phyloP scores from a whole-genome alignment of 2,888 invertebrate genomes.

The Phlogophora meticulosa region DNA sequence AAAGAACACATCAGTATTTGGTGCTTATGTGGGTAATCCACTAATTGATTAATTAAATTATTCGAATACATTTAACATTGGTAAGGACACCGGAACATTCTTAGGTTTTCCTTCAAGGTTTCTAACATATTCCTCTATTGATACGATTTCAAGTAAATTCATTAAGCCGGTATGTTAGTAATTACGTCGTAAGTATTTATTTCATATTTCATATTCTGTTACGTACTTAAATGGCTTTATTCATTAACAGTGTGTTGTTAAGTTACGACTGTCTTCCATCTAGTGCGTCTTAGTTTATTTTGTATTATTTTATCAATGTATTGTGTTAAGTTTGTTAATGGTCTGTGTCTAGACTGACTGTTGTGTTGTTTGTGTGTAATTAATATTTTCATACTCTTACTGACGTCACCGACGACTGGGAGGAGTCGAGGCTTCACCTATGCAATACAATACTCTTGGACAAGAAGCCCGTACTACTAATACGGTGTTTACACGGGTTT shows the following conservation, averaged over 20 bases:
- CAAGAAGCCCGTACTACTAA: no score
- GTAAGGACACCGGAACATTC: constrained; percentile 50
- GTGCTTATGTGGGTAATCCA: constrained; percentile 13
- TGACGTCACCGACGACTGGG: no score
- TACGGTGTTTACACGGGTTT: background rate
- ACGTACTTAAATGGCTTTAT: constrained; percentile 15
- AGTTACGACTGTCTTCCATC: constrained; percentile 15
- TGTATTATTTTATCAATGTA: background rate
- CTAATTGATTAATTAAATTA: constrained; percentile 47
- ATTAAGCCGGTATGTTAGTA: constrained; percentile 44
- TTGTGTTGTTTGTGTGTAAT: constrained; percentile 19
- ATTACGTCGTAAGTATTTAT: constrained; percentile 28
- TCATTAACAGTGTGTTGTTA: constrained; percentile 30
- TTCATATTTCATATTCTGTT: constrained; percentile 25
- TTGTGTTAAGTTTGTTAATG: background rate
- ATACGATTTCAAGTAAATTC: constrained; percentile 45
- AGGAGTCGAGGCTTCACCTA: no score
- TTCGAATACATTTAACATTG: constrained; percentile 23
- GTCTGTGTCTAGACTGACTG: background rate
- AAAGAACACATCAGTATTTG: constrained; percentile 1
- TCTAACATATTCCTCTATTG: constrained; percentile 37
- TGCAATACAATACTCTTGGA: no score
- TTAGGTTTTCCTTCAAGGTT: constrained; percentile 49
- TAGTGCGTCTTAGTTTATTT: constrained; percentile 11
- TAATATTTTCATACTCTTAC: background rate